A percentile compares a stretch with the other conserved stretches of the same genome.
Conservation (phyloP, 2,113 vertebrate genomes). For the Aptenodytes patagonicus region DNA sequence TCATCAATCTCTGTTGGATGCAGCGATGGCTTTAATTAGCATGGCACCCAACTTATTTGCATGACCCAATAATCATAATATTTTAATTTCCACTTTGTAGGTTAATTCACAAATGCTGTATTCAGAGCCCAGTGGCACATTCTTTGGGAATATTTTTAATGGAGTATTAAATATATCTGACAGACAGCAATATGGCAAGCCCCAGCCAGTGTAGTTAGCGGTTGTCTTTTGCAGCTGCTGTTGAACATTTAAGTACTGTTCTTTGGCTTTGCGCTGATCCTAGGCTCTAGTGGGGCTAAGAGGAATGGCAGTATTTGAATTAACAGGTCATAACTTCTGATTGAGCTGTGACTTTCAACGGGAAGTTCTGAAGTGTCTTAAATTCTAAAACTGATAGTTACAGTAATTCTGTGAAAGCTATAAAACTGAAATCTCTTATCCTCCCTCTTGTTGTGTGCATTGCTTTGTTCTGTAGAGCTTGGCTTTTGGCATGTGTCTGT, state of each 20-base stretch:
- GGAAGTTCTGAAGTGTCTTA: constrained; percentile 14
- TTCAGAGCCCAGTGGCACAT: neutral
- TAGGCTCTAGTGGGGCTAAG: neutral
- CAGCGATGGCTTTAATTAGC: neutral
- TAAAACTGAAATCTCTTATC: neutral
- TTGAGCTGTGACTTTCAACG: neutral
- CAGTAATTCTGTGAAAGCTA: neutral
- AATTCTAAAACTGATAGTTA: neutral
- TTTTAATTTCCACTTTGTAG: neutral
- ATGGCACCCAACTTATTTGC: neutral
- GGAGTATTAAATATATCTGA: neutral
- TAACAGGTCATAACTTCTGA: neutral
- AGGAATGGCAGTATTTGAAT: constrained; percentile 3
- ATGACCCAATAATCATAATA: neutral
- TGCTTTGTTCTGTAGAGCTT: constrained; percentile 3
- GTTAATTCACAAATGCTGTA: neutral
- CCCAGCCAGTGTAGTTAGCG: neutral
- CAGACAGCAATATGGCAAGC: neutral
- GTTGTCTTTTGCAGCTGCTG: neutral
- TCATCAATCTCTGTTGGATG: neutral
- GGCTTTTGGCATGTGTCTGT: neutral
- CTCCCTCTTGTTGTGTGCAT: neutral
- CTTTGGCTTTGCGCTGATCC: constrained; percentile 22
- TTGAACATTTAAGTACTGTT: neutral
- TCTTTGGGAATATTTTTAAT: neutral